These are phyloP conservation scores for Euspilapteryx auroguttella DNA, from an alignment of 2,888 invertebrate genomes.

Conservation along the genomic window DNA sequence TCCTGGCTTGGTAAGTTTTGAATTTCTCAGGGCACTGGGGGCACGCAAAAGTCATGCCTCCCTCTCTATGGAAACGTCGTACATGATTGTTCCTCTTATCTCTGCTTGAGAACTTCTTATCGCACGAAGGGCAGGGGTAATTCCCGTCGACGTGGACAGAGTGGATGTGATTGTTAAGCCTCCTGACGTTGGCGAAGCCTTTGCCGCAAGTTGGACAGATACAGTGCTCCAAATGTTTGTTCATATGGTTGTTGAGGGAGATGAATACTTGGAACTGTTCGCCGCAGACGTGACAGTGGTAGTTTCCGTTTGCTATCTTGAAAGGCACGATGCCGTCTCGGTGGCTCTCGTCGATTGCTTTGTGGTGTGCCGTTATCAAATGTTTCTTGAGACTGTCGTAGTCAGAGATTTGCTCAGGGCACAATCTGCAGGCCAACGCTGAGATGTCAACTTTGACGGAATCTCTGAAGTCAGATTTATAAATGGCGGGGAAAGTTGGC, in stretches of 20 bases:
- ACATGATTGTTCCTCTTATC: conserved; percentile 2
- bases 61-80: not conserved
- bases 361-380: conserved; percentile 21
- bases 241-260: conserved; percentile 37
- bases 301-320: conserved; percentile 18
- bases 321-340: conserved; percentile 34
- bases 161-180: conserved; percentile 35
- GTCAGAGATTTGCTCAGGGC: conserved; percentile 15
- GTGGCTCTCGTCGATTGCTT: conserved; percentile 19
- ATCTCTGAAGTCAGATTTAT: too few species aligned
- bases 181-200: conserved; percentile 23
- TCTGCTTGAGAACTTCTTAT: conserved; percentile 12
- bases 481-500: too few species aligned
- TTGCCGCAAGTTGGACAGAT: conserved; percentile 42
- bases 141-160: conserved; percentile 16
- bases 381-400: conserved; percentile 28
- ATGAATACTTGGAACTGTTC: conserved; percentile 28
- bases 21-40: conserved; percentile 3
- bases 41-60: conserved; percentile 2
- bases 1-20: conserved; percentile 2
- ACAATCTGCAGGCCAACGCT: conserved; percentile 28
- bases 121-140: conserved; percentile 18
- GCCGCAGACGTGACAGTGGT: conserved; percentile 25
- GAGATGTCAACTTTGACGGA: conserved; percentile 37
- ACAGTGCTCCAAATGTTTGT: conserved; percentile 35